Evolutionary conservation across 2,113 vertebrate species (phyloP).

Genomic region (Phasianus colchicus): DNA sequence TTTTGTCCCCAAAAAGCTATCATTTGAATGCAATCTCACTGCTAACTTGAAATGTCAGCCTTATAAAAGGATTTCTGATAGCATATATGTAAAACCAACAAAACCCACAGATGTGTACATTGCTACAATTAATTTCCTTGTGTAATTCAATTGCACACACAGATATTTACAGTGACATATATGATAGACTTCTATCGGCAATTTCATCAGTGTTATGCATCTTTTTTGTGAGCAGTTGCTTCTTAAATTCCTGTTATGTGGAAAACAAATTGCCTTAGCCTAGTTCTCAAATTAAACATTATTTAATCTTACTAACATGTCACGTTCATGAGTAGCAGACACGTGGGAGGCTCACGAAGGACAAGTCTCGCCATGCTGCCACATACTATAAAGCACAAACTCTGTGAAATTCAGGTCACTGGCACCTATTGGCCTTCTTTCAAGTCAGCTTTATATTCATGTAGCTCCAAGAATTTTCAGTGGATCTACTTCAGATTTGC

Average conservation of each 20-base stretch:
- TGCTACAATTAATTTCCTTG: background rate
- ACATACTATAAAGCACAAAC: slow-evolving; percentile 20
- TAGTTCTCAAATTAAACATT: background rate
- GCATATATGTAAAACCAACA: background rate
- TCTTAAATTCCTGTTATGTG: background rate
- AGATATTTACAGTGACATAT: background rate
- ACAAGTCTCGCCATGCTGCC: slow-evolving; percentile 19
- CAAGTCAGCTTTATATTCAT: background rate
- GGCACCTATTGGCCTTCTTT: slow-evolving; percentile 28
- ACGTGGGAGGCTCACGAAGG: slow-evolving; percentile 1
- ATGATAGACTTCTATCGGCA: background rate
- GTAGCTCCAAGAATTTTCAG: background rate
- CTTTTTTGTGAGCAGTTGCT: background rate
- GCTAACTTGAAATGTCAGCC: background rate
- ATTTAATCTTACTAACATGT: background rate
- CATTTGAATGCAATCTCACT: background rate
- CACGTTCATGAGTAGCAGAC: background rate
- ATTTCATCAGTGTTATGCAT: background rate
- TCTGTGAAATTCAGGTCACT: slow-evolving; percentile 50
- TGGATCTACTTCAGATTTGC: background rate
- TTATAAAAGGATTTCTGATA: background rate
- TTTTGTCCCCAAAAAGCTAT: background rate
- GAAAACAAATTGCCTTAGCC: background rate
- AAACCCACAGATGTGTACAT: background rate
- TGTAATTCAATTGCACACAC: background rate